Percentiles rank a stretch among this genome's conserved stretches.
Conservation (phyloP, 2,888 invertebrate genomes). For the Mythimna loreyi region DNA sequence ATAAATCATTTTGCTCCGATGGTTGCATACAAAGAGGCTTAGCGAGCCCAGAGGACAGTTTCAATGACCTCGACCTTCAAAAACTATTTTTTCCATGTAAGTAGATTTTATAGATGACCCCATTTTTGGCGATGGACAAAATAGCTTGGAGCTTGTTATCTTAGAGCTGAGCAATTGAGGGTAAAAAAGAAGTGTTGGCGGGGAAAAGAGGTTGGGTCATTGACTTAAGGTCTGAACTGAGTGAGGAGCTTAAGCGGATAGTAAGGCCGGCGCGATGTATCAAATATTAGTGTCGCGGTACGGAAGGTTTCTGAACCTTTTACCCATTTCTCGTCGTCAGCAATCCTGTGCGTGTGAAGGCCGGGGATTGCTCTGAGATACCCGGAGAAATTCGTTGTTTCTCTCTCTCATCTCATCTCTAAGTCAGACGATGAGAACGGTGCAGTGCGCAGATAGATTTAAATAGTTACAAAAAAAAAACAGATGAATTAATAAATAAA, state of each 20-base stretch:
- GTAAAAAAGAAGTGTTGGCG: slow-evolving; percentile 38
- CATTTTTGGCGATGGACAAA: slow-evolving; percentile 32
- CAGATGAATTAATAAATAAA: too few species aligned
- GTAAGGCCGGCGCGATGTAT: not conserved
- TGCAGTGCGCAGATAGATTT: too few species aligned
- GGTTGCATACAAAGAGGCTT: slow-evolving; percentile 70
- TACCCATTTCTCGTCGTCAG: too few species aligned
- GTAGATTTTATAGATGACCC: slow-evolving; percentile 50
- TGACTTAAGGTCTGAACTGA: not conserved
- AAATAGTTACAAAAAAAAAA: too few species aligned
- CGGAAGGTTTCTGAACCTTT: too few species aligned
- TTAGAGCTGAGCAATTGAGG: slow-evolving; percentile 45
- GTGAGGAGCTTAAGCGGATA: not conserved
- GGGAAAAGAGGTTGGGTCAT: slow-evolving; percentile 21
- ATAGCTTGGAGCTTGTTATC: slow-evolving; percentile 49
- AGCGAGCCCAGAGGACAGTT: slow-evolving; percentile 42
- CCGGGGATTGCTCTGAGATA: too few species aligned
- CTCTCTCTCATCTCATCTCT: too few species aligned
- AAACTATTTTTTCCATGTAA: slow-evolving; percentile 59
- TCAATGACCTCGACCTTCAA: slow-evolving; percentile 52
- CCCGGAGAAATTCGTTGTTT: too few species aligned
- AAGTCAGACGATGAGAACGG: too few species aligned
- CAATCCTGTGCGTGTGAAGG: too few species aligned
- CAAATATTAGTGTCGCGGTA: not conserved
- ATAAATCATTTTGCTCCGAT: slow-evolving; percentile 75